These are phyloP conservation scores for Paratilapia polleni DNA, from an alignment of 2,113 vertebrate genomes.

Conservation along the genomic window DNA sequence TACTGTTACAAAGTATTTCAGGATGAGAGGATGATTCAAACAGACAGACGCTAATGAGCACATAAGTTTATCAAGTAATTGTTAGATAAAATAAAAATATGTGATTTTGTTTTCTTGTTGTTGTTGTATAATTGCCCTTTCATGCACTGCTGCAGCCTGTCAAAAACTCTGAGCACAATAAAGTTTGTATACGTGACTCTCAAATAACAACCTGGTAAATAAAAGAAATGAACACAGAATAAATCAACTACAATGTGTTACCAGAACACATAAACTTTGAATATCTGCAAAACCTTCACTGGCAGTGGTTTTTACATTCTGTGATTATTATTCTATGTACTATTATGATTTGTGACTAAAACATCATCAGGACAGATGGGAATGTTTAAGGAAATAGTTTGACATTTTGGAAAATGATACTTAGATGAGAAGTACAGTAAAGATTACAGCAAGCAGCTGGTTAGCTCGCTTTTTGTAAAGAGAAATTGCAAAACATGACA, in stretches of 20 bases:
- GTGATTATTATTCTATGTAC: neutral
- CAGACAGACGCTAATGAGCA: slow-evolving; percentile 15
- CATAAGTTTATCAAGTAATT: neutral
- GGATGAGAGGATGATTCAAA: slow-evolving; percentile 1
- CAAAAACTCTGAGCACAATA: neutral
- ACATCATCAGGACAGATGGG: neutral
- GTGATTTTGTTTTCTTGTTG: neutral
- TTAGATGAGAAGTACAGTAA: neutral
- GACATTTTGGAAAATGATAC: neutral
- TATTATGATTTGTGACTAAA: neutral
- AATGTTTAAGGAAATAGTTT: neutral
- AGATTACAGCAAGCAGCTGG: too few relatives aligned
- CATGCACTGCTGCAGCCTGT: neutral
- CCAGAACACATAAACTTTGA: neutral
- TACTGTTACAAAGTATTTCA: neutral
- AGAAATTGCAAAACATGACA: too few relatives aligned
- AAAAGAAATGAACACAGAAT: neutral
- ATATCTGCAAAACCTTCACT: neutral
- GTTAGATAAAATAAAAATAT: neutral
- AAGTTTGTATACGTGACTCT: neutral
- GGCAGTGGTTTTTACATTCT: neutral
- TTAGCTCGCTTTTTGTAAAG: neutral
- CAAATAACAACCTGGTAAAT: neutral
- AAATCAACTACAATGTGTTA: neutral
- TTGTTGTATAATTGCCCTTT: neutral